Evolutionary conservation across 1,140 invertebrate genomes (phyloP), one percentile per base, ranked within the genome.

Genomic region (Meteorus sp.): DNA sequence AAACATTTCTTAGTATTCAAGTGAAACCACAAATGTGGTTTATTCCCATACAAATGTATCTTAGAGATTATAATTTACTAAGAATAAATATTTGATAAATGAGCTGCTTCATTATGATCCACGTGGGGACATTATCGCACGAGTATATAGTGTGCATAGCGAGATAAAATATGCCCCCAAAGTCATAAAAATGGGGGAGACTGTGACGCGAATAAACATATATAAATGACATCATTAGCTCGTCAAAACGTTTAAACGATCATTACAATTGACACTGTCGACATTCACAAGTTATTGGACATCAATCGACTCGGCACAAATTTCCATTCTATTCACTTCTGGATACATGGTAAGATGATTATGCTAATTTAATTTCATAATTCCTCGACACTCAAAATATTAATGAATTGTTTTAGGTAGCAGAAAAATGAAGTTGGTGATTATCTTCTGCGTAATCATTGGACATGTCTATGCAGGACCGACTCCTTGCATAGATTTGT

Each of bases 181-280:
- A 65, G 43, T 62, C 27, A 52, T 35, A 45, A 27, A 37, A 63
- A 60, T 48, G 43, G 55, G n/a, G n/a, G n/a, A 60, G 57, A 62
- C 64, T 61, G 67, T 61, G 56, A 67, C 54, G 68, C 61, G 60
- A 65, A 53, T n/a, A n/a, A n/a, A n/a, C n/a, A n/a, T n/a, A 71
- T 72, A 77, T 78, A 78, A 76, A 74, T 76, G 64, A 70, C 74
- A 75, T 72, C 68, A 76, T 67, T 58, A 60, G 62, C n/a, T 72
- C 65, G 67, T 68, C 61, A 61, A 47, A 55, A 65, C 41, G 52
- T 63, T 60, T 76, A 70, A 56, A 71, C 71, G 63, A 69, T 60
- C 59, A 57, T 44, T 60, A 64, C 65, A 63, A 63, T 64, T 70
- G 72, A 56, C 43, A 68, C 56, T 56, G 66, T 64, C 65, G 75